phyloP scores from a whole-genome alignment of 2,888 invertebrate species.

The Pachydiplax longipennis region DNA sequence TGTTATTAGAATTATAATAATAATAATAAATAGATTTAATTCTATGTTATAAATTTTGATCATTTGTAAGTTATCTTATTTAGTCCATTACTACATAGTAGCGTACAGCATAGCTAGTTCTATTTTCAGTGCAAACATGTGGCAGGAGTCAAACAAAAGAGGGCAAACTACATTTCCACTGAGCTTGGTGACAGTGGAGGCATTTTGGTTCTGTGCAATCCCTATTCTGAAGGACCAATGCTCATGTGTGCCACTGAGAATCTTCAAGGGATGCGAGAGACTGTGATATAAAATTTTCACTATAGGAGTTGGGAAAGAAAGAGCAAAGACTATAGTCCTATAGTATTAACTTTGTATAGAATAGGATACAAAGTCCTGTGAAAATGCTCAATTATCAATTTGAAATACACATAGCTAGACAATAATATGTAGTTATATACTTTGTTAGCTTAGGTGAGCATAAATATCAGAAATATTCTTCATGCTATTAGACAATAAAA shows the following conservation, averaged over 20 bases:
- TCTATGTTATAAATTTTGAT: conserved; percentile 5
- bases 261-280: conserved; percentile 44
- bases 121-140: conserved; percentile 48
- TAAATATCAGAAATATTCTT: conserved; percentile 30
- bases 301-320: conserved; percentile 25
- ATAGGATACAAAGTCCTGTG: conserved; percentile 25
- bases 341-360: conserved; percentile 35
- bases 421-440: conserved; percentile 27
- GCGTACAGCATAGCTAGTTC: conserved; percentile 46
- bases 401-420: conserved; percentile 6
- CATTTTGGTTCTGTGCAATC: conserved; percentile 52
- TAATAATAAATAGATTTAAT: conserved; percentile 8
- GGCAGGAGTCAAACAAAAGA: conserved; percentile 46
- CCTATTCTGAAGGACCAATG: conserved; percentile 47
- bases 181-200: conserved; percentile 51
- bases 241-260: conserved; percentile 35
- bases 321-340: conserved; percentile 25
- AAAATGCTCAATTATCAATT: conserved; percentile 26
- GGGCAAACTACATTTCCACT: conserved; percentile 47
- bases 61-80: conserved; percentile 26
- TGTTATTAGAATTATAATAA: conserved; percentile 2
- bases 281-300: conserved; percentile 37
- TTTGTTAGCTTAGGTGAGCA: conserved; percentile 29
- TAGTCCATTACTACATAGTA: conserved; percentile 28
- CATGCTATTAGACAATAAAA: conserved; percentile 44